Base-by-base conservation (phyloP, 2,113 vertebrate genomes). In the Pitta sordida region DNA sequence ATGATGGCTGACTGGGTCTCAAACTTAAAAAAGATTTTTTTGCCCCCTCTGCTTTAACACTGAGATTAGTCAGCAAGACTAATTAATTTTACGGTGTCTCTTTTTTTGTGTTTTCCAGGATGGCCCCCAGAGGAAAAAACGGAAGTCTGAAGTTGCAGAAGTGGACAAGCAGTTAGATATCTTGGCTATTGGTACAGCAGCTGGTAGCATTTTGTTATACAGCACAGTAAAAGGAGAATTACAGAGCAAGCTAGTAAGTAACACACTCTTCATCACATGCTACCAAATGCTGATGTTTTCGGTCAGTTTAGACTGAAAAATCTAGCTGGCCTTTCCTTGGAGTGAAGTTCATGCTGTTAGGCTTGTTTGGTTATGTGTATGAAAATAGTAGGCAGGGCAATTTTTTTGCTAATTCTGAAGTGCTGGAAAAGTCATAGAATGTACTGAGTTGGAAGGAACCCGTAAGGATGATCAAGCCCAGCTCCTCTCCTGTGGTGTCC, bases 171-270 rank as follows among this genome's bases (percentile, higher is more conserved):
- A 98, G 94, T 96, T 98, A 39, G 99, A 99, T 95, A 97, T 99
- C 90, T 91, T 99, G 98, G 99, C 99, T 12, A 98, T 99, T 97
- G 99, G 99, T 94, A 99, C 99, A 86, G 98, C 98, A 68, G 98
- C 98, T 39, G 99, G 99, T 94, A 98, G 97, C 36, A 97, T 99
- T 94, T 98, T 99, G 95, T 98, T 99, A 93, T 99, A 99, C 98
- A 99, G 99, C 90, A 98, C 99, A 84, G 97, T 97, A 52, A 99
- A 98, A 96, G 99, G 99, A 97, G 98, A 99, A 34, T 96, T 99
- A 94, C 99, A 99, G 91, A 99, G 98, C 96, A 99, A 99, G 93
- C 97, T 99, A 98, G 98, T 99, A 98, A 98, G 98, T 95, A 68
- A 39, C 27, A 16, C 18, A 11, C 13, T 62, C 16, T 71, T 63